These are phyloP conservation scores for Eupleurogrammus muticus DNA, from an alignment of 2,797 vertebrate species.

Conservation along the genomic window DNA sequence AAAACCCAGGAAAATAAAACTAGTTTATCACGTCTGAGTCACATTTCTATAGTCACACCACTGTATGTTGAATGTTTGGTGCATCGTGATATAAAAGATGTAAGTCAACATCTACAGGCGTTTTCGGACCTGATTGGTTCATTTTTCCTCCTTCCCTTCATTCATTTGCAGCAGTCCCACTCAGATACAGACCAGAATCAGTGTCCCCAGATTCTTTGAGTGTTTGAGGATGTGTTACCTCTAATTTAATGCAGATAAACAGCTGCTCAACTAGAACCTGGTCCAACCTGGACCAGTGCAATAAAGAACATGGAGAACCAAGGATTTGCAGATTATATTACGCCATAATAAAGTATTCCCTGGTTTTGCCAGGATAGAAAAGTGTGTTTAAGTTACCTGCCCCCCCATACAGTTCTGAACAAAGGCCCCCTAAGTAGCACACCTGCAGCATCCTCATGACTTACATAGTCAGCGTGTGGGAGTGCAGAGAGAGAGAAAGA, in stretches of 20 bases:
- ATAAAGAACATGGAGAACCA: background rate
- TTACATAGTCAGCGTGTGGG: conserved; percentile 36
- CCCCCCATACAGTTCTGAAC: conserved; percentile 37
- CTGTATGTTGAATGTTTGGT: no score
- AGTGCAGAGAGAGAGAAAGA: conserved; percentile 17
- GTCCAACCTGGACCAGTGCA: no score
- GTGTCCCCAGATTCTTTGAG: no score
- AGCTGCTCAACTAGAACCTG: no score
- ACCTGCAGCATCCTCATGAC: conserved; percentile 35
- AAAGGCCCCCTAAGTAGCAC: conserved; percentile 39
- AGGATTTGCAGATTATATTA: conserved; percentile 19
- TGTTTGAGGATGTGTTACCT: background rate
- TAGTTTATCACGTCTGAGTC: no score
- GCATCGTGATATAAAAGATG: background rate
- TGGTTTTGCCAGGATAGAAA: conserved; percentile 23
- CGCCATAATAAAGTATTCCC: conserved; percentile 12
- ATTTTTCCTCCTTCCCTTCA: no score
- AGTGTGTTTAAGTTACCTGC: conserved; percentile 30
- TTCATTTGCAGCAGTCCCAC: background rate
- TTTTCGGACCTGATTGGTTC: background rate
- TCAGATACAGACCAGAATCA: background rate
- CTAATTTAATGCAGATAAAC: no score
- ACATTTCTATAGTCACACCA: no score
- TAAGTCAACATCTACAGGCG: background rate
- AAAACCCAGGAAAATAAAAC: no score